phyloP scores from a whole-genome alignment of 2,888 invertebrate genomes.

The Craniophora ligustri region DNA sequence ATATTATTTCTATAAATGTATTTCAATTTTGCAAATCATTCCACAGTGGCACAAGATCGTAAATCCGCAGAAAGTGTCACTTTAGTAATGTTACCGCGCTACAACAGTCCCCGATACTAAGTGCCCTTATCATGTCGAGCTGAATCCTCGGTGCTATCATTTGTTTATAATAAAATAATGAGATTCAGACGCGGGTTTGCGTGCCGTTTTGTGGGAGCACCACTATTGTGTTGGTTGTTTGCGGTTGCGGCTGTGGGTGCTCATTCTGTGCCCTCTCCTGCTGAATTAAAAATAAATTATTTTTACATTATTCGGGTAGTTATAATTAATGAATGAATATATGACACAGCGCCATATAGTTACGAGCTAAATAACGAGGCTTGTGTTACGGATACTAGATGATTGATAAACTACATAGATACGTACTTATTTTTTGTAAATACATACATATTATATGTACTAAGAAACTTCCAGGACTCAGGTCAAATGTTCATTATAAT shows the following conservation, averaged over 20 bases:
- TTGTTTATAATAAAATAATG: conserved; percentile 27
- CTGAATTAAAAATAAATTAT: conserved; percentile 9
- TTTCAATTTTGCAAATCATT: neutral
- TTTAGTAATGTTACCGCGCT: neutral
- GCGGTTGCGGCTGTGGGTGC: conserved; percentile 39
- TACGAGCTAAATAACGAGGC: too few species aligned
- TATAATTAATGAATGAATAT: too few species aligned
- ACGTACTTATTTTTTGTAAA: too few species aligned
- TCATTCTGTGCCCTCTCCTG: conserved; percentile 58
- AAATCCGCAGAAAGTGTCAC: neutral
- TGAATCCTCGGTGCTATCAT: conserved; percentile 51
- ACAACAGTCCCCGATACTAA: conserved; percentile 2
- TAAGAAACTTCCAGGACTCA: too few species aligned
- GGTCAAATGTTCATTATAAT: too few species aligned
- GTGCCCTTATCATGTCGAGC: conserved; percentile 15
- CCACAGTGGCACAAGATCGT: neutral
- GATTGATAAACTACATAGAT: too few species aligned
- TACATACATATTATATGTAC: too few species aligned
- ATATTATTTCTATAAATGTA: neutral
- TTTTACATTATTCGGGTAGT: too few species aligned
- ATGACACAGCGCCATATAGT: too few species aligned
- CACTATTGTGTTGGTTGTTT: conserved; percentile 72
- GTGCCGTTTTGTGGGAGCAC: conserved; percentile 71
- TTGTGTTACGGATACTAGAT: too few species aligned
- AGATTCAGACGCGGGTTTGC: conserved; percentile 79